Percentiles rank a stretch among this genome's conserved stretches.
Evolutionary conservation across 2,113 vertebrate genomes (phyloP).

Genomic region (Alligator mississippiensis): DNA sequence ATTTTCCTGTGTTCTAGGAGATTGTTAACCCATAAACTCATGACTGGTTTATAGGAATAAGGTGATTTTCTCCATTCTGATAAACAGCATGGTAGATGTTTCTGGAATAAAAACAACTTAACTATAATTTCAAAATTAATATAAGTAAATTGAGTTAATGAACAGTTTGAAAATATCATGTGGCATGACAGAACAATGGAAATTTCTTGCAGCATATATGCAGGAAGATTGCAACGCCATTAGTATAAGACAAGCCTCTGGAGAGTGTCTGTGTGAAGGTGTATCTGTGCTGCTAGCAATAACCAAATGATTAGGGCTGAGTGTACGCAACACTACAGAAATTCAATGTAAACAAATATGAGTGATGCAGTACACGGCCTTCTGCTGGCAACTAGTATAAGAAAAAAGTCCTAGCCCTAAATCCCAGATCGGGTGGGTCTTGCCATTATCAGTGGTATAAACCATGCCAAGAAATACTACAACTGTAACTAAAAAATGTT

Average conservation of each 20-base stretch:
- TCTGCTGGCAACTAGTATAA: slow-evolving; percentile 1
- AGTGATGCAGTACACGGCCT: not conserved
- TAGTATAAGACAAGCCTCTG: not conserved
- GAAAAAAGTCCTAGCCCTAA: not conserved
- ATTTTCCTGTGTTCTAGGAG: no score
- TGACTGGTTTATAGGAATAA: not conserved
- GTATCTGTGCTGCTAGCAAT: slow-evolving; percentile 29
- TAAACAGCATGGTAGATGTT: not conserved
- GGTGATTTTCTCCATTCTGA: not conserved
- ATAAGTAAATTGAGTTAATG: not conserved
- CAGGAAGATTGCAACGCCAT: not conserved
- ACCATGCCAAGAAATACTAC: not conserved
- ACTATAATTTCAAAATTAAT: not conserved
- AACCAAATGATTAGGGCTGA: slow-evolving; percentile 13
- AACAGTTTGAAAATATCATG: slow-evolving; percentile 5
- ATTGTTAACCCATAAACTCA: rapidly evolving
- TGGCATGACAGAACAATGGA: not conserved
- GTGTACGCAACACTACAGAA: not conserved
- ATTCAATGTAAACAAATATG: not conserved
- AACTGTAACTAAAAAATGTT: not conserved
- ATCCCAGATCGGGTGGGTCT: not conserved
- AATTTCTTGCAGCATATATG: not conserved
- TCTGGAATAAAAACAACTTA: not conserved
- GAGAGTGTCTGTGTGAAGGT: not conserved
- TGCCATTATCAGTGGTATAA: not conserved